A percentile compares a stretch with the other conserved stretches of the same genome.
These are phyloP conservation scores for Bos indicus DNA, from an alignment of 2,113 vertebrate species.

Conservation along the genomic window DNA sequence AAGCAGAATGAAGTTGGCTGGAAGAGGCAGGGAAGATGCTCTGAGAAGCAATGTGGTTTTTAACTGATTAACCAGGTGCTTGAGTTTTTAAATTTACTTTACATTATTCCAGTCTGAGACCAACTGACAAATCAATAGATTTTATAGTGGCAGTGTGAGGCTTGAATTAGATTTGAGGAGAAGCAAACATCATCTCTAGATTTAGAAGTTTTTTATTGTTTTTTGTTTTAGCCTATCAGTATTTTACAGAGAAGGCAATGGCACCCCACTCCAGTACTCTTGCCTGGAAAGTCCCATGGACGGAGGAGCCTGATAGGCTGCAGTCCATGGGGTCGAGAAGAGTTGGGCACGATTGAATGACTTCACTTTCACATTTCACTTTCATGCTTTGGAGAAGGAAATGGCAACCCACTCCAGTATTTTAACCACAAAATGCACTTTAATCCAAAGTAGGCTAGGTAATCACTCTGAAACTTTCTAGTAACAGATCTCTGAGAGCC, in stretches of 20 bases:
- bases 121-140: slow-evolving; percentile 53
- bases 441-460: slow-evolving; percentile 43
- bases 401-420: background rate
- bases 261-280: no score
- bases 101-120: slow-evolving; percentile 43
- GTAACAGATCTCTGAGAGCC: background rate
- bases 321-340: no score
- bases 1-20: background rate
- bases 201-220: background rate
- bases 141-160: background rate
- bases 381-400: no score
- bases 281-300: no score
- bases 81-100: slow-evolving; percentile 56
- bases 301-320: no score
- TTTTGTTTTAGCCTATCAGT: slow-evolving; percentile 7
- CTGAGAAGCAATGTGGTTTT: slow-evolving; percentile 26
- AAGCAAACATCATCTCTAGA: slow-evolving; percentile 37
- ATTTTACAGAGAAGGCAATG: slow-evolving; percentile 15
- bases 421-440: slow-evolving; percentile 60
- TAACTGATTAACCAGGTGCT: background rate
- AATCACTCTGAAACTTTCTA: slow-evolving; percentile 48
- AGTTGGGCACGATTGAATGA: no score
- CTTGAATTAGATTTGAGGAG: slow-evolving; percentile 47
- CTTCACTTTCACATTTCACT: no score
- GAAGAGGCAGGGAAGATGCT: background rate